phyloP scores from a whole-genome alignment of 2,797 vertebrate genomes.

The Fratercula arctica region DNA sequence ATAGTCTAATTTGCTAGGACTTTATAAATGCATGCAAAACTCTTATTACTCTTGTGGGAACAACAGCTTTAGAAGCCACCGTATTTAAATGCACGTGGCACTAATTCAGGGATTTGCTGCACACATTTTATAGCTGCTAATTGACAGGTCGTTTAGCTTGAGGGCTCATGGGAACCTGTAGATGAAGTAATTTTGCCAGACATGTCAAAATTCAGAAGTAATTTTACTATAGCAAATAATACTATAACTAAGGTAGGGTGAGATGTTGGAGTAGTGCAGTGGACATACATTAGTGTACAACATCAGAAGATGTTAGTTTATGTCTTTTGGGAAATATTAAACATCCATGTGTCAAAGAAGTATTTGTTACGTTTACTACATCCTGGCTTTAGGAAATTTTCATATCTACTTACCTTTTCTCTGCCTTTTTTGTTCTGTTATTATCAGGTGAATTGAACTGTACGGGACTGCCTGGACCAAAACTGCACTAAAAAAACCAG shows the following conservation, averaged over 20 bases:
- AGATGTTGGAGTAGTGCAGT: neutral
- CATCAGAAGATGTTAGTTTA: neutral
- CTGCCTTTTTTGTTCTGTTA: neutral
- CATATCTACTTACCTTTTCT: neutral
- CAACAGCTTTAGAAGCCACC: neutral
- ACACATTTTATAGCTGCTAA: neutral
- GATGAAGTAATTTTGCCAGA: neutral
- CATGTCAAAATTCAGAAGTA: neutral
- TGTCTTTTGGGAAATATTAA: neutral
- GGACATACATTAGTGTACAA: neutral
- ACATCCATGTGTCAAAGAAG: neutral
- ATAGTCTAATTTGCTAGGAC: neutral
- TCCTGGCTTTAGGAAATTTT: neutral
- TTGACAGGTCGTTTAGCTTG: neutral
- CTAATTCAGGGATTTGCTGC: neutral
- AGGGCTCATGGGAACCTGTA: neutral
- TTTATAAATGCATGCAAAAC: neutral
- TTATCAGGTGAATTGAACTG: neutral
- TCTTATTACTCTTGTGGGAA: neutral
- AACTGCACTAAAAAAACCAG: constrained; percentile 22
- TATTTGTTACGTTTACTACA: neutral
- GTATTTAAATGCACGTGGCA: neutral
- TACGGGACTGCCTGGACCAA: neutral
- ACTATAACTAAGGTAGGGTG: neutral
- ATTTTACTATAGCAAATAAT: neutral